Evolutionary conservation across 2,888 invertebrate genomes (phyloP).

Genomic region (Sinodicranocentrus sp.): DNA sequence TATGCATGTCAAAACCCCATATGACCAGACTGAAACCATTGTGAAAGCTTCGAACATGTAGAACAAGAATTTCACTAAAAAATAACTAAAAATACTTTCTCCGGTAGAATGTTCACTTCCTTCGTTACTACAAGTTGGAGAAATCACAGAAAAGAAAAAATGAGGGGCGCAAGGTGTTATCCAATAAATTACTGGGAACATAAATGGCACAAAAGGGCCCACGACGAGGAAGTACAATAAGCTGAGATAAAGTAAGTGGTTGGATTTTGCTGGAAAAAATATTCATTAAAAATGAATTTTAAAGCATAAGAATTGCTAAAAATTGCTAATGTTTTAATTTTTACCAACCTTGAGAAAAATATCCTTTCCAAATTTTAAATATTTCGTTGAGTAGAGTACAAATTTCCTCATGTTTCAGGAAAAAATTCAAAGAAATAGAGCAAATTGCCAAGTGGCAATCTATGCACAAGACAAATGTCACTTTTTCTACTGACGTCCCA

Average conservation of each 20-base stretch:
- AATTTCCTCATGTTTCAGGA: no score
- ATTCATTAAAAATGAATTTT: no score
- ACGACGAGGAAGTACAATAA: background rate
- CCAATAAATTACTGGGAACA: slow-evolving; percentile 12
- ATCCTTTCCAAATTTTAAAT: no score
- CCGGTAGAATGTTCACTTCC: background rate
- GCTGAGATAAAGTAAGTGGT: background rate
- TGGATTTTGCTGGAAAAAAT: no score
- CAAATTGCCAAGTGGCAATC: no score
- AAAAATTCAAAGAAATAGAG: no score
- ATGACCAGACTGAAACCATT: background rate
- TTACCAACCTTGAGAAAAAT: no score
- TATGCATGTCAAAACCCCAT: background rate
- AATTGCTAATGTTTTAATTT: no score
- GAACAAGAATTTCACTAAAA: background rate
- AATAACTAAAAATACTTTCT: background rate
- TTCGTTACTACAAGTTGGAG: background rate
- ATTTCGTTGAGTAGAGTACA: no score
- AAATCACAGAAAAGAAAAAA: slow-evolving; percentile 27
- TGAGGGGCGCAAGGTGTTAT: slow-evolving; percentile 14
- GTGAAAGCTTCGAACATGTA: background rate
- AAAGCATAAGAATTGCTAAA: no score
- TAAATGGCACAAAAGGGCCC: background rate
- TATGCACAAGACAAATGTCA: no score
- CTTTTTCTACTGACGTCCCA: no score